These are phyloP conservation scores for Dicyrtomina minuta DNA, from an alignment of 2,888 invertebrate species.

Conservation along the genomic window DNA sequence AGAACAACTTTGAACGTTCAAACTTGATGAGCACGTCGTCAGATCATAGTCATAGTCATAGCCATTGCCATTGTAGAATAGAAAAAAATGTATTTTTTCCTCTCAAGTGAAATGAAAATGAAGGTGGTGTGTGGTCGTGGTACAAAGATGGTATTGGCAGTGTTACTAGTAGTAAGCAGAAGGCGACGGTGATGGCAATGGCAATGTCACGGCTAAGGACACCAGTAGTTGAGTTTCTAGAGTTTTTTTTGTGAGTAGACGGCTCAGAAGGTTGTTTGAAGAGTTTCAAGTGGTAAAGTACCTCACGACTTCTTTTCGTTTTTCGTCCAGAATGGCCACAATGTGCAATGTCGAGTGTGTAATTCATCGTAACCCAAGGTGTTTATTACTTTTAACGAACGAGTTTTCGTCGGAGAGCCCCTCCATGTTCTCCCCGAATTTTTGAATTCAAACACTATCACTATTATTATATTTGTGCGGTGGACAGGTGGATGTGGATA, in stretches of 20 bases:
- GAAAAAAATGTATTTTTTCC: not conserved
- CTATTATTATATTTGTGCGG: not conserved
- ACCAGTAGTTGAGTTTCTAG: too few relatives aligned
- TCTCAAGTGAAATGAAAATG: not conserved
- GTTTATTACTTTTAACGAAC: slow-evolving; percentile 30
- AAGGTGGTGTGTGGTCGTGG: too few relatives aligned
- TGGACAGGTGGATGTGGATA: slow-evolving; percentile 18
- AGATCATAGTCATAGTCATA: slow-evolving; percentile 5
- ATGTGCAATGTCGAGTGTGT: slow-evolving; percentile 28
- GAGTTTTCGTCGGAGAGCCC: too few relatives aligned
- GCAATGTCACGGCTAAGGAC: too few relatives aligned
- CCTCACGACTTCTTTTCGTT: not conserved
- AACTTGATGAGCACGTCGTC: slow-evolving; percentile 22
- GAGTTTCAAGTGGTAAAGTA: not conserved
- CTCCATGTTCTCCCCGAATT: too few relatives aligned
- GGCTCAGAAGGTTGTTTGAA: too few relatives aligned
- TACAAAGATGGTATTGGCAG: not conserved
- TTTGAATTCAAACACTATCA: not conserved
- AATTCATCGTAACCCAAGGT: slow-evolving; percentile 25
- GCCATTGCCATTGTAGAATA: too few relatives aligned
- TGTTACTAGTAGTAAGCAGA: too few relatives aligned
- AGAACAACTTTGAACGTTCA: not conserved
- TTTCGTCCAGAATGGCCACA: slow-evolving; percentile 22
- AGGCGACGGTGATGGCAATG: too few relatives aligned
- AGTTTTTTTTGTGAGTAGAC: too few relatives aligned